Evolutionary conservation across 30 jellyfish, hydroid and myxozoan genomes (phyloP), one percentile per base, ranked within the genome.

Genomic region (Cassiopea andromeda): DNA sequence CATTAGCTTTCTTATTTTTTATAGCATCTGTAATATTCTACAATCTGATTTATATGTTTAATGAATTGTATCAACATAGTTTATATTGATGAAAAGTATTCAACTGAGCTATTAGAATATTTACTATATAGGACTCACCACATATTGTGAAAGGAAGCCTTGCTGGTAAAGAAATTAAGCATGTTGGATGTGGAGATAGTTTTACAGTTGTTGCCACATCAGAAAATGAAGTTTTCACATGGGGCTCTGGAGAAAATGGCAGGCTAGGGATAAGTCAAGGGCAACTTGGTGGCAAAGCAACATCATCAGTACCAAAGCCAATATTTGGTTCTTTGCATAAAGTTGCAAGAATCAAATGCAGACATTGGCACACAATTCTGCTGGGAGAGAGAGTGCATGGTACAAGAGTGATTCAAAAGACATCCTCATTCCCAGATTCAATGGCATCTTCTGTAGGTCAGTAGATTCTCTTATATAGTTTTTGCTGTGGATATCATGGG

Each of bases 291-390:
- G 98, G 94, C 61, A 90, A 90, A 69, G 7, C 92, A 5, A 44
- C 59, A 80, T 78, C 91, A 7, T 89, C 95, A n/a, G 90, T 89
- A 1, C 98, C 98, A n/a, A 81, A 90, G 27, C 97, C 98, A 19
- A 94, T 94, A 7, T 94, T 94, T 87, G 98, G 98, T 50, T 94
- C 98, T 4, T 73, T 94, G 58, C 98, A 94, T 61, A 90, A 85
- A 70, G 98, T 94, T 2, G 98, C 98, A 59, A 76, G 92, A 44
- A 27, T 94, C 68, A 80, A 85, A 8, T 87, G 97, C 95, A 71
- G 97, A 2, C 96, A 89, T 70, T 94, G 98, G 98, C 92, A 79
- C 59, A 76, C 98, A 12, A 90, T 94, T 60, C 75, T 89, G 8
- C 91, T 94, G 73, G 97, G 91, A 44, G 97, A 92, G 59, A 85